Evolutionary conservation across 2,797 vertebrate genomes (phyloP), one percentile per base, ranked within the genome.

Genomic region (Micropoecilia bifurca): DNA sequence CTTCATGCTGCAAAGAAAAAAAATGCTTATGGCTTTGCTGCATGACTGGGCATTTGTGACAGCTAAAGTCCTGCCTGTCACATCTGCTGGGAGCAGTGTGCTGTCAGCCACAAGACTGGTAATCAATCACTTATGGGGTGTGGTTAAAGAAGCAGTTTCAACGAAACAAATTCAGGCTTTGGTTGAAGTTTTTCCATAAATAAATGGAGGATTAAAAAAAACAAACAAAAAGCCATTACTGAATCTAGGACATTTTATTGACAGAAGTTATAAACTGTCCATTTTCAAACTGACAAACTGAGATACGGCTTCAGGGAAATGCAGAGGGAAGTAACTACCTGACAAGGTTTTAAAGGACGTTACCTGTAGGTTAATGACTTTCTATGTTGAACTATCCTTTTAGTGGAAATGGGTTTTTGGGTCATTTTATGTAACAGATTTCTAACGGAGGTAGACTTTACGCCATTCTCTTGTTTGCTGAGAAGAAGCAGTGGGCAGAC

Each of bases 21-120:
- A 91, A 89, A 90, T 87, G 93, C 92, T 94, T 91, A 93, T 94
- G 93, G 93, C 91, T 95, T 94, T 95, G 87, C 94, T 95, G 95
- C 94, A 94, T 95, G 95, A 95, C 94, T 95, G 93, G 95, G 91
- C 94, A 95, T 96, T 95, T 95, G 95, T 95, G 94, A 95, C 94
- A 93, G 91, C 91, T 88, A 89, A 91, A 93, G 93, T 91, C 86
- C 93, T 91, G 90, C 89, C 92, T 87, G 93, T 88, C 90, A 94
- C 93, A 95, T 95, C 93, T 95, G 93, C 92, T 89, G 85, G 84
- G 84, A 89, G 93, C 83, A 85, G 82, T 55, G 86, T 45, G 79
- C 90, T 91, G 90, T 84, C 85, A 87, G 90, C 86, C 85, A 87
- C 80, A 85, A 87, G 78, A 89, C 85, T 91, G 83, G 82, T 83